A percentile compares a stretch with the other conserved stretches of the same genome.
Evolutionary conservation across 23 tunicate species (phyloP).

Genomic region (Styela plicata): DNA sequence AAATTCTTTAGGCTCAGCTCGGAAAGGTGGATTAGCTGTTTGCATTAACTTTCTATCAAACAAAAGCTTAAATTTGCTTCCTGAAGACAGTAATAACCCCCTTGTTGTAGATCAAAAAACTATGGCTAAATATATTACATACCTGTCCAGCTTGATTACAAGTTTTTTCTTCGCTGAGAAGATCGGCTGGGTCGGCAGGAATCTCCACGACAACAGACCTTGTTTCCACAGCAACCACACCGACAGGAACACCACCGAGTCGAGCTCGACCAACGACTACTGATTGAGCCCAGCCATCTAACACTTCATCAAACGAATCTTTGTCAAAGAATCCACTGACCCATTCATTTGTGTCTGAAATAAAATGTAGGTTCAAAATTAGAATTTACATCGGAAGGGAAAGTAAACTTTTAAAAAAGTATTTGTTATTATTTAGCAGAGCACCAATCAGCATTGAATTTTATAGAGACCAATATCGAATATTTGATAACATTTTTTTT

Average conservation of each 20-base stretch:
- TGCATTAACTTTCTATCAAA: too few species aligned
- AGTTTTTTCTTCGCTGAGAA: slow-evolving; percentile 86
- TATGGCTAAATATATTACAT: too few species aligned
- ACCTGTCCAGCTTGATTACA: slow-evolving; percentile 97
- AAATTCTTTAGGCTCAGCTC: too few species aligned
- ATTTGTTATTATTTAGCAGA: not conserved
- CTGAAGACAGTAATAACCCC: too few species aligned
- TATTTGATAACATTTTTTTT: too few species aligned
- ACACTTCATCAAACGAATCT: slow-evolving; percentile 88
- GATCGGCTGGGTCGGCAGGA: slow-evolving; percentile 99
- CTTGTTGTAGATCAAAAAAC: too few species aligned
- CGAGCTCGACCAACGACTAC: slow-evolving; percentile 95
- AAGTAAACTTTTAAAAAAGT: too few species aligned
- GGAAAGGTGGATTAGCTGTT: too few species aligned
- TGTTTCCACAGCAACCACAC: slow-evolving; percentile 97
- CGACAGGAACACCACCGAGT: slow-evolving; percentile 95
- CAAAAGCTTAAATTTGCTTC: too few species aligned
- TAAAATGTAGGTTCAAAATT: not conserved
- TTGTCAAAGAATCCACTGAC: slow-evolving; percentile 82
- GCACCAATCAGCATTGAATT: not conserved
- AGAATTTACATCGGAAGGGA: too few species aligned
- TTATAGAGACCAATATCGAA: not conserved
- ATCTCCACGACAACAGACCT: slow-evolving; percentile 83
- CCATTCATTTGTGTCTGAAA: slow-evolving; percentile 74
- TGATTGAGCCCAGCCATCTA: slow-evolving; percentile 97